phyloP scores from a whole-genome alignment of 2,888 invertebrate species.

The Napeogenes sylphis region DNA sequence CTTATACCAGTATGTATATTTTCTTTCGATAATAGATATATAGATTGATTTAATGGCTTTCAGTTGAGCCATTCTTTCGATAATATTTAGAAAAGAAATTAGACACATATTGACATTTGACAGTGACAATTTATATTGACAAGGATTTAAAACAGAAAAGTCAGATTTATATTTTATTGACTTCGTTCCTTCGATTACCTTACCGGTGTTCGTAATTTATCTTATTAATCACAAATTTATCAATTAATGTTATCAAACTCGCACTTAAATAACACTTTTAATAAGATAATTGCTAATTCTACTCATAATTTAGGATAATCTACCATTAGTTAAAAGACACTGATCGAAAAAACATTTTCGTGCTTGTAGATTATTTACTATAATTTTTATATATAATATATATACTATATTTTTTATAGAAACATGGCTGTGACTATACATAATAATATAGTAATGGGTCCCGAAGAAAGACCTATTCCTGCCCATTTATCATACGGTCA shows the following conservation, averaged over 20 bases:
- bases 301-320: not conserved
- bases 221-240: not conserved
- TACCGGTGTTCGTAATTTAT: constrained; percentile 1
- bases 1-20: no score
- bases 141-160: no score
- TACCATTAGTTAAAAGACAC: not conserved
- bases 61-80: no score
- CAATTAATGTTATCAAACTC: not conserved
- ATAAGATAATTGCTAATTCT: not conserved
- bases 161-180: not conserved
- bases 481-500: constrained; percentile 75
- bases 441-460: constrained; percentile 65
- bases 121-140: no score
- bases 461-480: constrained; percentile 62
- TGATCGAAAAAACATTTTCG: not conserved
- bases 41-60: no score
- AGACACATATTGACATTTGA: no score
- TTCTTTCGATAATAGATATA: no score
- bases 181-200: not conserved
- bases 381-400: not conserved
- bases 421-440: constrained; percentile 48
- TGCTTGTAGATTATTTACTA: not conserved
- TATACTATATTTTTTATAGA: not conserved
- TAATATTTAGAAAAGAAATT: no score
- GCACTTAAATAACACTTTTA: not conserved